Base-by-base conservation (phyloP, 2,797 vertebrate species). In the Heliangelus exortis region DNA sequence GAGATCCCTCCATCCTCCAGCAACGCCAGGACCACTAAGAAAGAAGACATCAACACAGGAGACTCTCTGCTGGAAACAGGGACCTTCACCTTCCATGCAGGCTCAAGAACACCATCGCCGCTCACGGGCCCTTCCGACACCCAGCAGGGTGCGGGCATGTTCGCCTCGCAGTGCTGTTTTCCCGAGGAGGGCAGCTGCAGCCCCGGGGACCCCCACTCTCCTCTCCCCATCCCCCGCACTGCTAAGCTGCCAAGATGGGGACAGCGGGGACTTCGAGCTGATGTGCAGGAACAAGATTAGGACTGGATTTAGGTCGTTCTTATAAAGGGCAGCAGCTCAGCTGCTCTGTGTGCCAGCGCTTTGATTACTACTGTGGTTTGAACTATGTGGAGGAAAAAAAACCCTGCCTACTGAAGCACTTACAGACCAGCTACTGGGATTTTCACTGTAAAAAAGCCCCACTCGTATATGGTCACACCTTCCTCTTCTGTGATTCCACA, bases 31-130 rank as follows among this genome's bases (percentile, higher is more conserved):
- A 75, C 7, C 39, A 19, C 6, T 3, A 2, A 0, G 0, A 23
- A 55, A 12, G 2, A 0, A 3, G 39, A 21, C 1, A 0, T 5
- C 1, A 2, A 15, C 13, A 45, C 1, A 0, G 47, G 15, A 33
- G 21, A 16, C 17, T 51, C 26, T 61, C 36, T 0, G 0, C 45
- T 34, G 36, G 58, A 62, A 71, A 50, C 31, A 23, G 23, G 39
- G 22, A 63, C 36, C 34, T 39, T 26, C n/a, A 9, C 15, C 31
- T 54, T 41, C 80, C 15, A 7, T 0, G 1, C 4, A 9, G 25
- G 51, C 57, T 86, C 39, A 33, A 48, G 66, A 2, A 2, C 53
- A 41, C 11, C 14, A 8, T 29, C 3, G 1, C 1, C 28, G 18
- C 16, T 9, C 7, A 10, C 0, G 2, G 33, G 55, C 10, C 26